phyloP scores from a whole-genome alignment of 2,113 vertebrate species.

The Sus scrofa region T2T-Sscrofa CM000818.6:47824001-47824500 shows the following conservation, averaged over 20 bases:
- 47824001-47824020: background rate
- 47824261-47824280: background rate
- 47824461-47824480: background rate
- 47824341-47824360: background rate
- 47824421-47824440: background rate
- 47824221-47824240: background rate
- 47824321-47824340: background rate
- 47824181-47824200: background rate
- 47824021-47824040: background rate
- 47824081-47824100: background rate
- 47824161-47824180: background rate
- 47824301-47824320: background rate
- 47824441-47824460: background rate
- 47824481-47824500: background rate
- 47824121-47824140: background rate
- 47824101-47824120: background rate
- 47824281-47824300: background rate
- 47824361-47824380: background rate
- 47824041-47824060: background rate
- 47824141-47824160: background rate
- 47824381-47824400: background rate
- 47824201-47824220: background rate
- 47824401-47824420: background rate
- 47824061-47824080: background rate
- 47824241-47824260: background rate